Evolutionary conservation across 2,888 invertebrate species (phyloP), one percentile per base, ranked within the genome.

Genomic region (Drosophila differens): DNA sequence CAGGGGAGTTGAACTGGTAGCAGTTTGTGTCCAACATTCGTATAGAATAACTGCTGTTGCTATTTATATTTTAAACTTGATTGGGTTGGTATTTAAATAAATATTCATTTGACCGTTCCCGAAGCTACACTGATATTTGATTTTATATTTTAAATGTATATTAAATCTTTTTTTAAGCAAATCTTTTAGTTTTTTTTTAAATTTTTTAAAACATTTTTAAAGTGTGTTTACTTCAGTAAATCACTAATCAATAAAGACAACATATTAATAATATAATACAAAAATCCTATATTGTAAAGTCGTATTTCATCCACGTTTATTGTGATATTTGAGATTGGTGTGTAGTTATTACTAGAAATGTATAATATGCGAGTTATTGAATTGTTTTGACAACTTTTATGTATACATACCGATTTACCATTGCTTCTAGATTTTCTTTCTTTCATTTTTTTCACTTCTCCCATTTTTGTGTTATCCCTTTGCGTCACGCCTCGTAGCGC

Each of bases 401-500:
- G 22, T 44, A 1, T 16, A 22, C 7, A 22, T 7, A 22, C 22
- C 47, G 14, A 22, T 33, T 59, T 37, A 35, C 14, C 7, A 33
- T 64, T 52, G 37, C 14, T 49, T 32, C 12, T 39, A n/a, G 30
- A n/a, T 61, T 4, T 32, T 30, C 10, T 10, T 28, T 5, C 5
- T n/a, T 28, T 4, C 10, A 3, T 33, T n/a, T 53, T 7, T 37
- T 35, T 47, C n/a, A 37, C 47, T 32, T 28, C 30, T 16, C 9
- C 2, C 32, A 62, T n/a, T 33, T 22, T 28, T 39, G 33, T 59
- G 44, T 9, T n/a, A 4, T 39, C 19, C n/a, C n/a, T 10, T 33
- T 33, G 47, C 47, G 58, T 53, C 33, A 64, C 41, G 59, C 51
- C 53, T 55, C 22, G 47, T 14, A 52, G 58, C 32, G 6, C 14